Percentiles rank a stretch among this genome's conserved stretches.
Evolutionary conservation across 53 echinoderm and acorn worm species (phyloP).

Genomic region (Henricia sp.): DNA sequence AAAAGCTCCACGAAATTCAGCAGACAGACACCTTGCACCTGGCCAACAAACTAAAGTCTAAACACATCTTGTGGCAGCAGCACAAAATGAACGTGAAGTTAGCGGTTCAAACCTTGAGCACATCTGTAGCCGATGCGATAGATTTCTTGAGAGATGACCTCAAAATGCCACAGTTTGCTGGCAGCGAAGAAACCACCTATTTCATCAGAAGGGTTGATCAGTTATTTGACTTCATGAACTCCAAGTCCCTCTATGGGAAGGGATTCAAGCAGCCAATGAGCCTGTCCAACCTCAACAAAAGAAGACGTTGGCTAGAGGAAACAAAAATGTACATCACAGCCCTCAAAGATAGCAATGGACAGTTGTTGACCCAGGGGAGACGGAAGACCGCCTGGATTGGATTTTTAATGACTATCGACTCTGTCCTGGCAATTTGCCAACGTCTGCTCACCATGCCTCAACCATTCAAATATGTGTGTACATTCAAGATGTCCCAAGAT

Average conservation of each 20-base stretch:
- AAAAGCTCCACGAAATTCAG: conserved; percentile 61
- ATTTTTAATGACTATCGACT: conserved; percentile 62
- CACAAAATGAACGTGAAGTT: conserved; percentile 65
- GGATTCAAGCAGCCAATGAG: conserved; percentile 66
- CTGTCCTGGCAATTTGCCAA: conserved; percentile 54
- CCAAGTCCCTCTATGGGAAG: conserved; percentile 24
- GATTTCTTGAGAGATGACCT: conserved; percentile 67
- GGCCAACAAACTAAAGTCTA: conserved; percentile 65
- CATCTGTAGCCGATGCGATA: conserved; percentile 69
- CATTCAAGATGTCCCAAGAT: conserved; percentile 73
- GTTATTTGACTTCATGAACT: conserved; percentile 74
- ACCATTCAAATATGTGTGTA: conserved; percentile 63
- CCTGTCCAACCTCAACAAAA: conserved; percentile 24
- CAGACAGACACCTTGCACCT: conserved; percentile 60
- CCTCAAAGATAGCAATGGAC: conserved; percentile 40
- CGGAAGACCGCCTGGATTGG: conserved; percentile 63
- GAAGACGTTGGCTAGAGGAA: conserved; percentile 59
- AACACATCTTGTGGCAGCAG: conserved; percentile 61
- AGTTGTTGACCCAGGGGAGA: conserved; percentile 6
- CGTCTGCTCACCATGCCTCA: conserved; percentile 56
- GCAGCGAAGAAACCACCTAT: conserved; percentile 69
- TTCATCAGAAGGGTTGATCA: conserved; percentile 69
- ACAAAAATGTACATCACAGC: conserved; percentile 56
- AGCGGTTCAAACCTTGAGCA: conserved; percentile 59
- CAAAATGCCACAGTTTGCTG: conserved; percentile 44